These are phyloP conservation scores for Prosopocoilus inquinatus DNA, from an alignment of 2,888 invertebrate species.

Conservation along the genomic window DNA sequence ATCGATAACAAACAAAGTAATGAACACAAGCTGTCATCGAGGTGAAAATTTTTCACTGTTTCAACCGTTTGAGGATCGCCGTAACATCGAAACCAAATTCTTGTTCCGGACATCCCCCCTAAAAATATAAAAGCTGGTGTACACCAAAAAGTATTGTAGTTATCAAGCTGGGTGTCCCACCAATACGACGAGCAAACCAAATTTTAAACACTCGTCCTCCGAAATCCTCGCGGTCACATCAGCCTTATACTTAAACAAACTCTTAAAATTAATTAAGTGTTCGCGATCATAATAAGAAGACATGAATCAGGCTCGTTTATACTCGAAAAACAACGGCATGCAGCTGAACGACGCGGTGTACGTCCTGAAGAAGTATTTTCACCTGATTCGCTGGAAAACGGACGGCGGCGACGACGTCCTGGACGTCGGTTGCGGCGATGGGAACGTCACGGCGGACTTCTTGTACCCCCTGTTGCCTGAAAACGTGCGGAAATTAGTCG, in stretches of 20 bases:
- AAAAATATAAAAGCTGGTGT: conserved; percentile 26
- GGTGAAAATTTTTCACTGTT: neutral
- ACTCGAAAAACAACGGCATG: conserved; percentile 64
- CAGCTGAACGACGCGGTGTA: conserved; percentile 67
- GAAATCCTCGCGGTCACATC: neutral
- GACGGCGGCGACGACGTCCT: conserved; percentile 55
- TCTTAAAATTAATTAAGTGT: too few species aligned
- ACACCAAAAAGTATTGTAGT: conserved; percentile 27
- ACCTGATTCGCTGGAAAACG: conserved; percentile 52
- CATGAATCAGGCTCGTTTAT: conserved; percentile 66
- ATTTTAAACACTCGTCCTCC: neutral
- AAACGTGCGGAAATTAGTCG: conserved; percentile 56
- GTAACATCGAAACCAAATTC: conserved; percentile 17
- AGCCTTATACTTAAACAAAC: neutral
- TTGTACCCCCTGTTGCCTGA: conserved; percentile 62
- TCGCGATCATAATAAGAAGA: conserved; percentile 14
- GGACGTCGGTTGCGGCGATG: conserved; percentile 76
- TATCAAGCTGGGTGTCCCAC: conserved; percentile 19
- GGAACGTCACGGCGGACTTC: conserved; percentile 65
- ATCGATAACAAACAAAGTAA: too few species aligned
- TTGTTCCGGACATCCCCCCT: conserved; percentile 22
- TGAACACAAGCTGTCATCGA: too few species aligned
- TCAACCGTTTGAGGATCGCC: neutral
- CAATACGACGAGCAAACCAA: conserved; percentile 14
- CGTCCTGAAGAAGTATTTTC: conserved; percentile 63